Evolutionary conservation across 2,888 invertebrate genomes (phyloP).

Genomic region (Keiferia lycopersicella): DNA sequence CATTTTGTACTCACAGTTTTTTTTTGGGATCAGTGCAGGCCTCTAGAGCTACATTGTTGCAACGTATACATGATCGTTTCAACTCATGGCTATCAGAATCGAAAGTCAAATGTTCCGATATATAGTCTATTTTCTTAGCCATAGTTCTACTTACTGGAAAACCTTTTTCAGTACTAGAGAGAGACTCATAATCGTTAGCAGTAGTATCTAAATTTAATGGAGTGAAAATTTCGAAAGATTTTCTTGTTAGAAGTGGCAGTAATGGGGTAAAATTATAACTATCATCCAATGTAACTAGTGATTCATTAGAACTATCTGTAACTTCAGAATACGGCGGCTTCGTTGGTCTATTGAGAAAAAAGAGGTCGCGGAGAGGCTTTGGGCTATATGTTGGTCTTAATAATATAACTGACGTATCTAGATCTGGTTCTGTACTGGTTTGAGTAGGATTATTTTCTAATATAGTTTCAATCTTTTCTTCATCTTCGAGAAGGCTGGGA

Average conservation of each 20-base stretch:
- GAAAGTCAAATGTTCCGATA: slow-evolving; percentile 16
- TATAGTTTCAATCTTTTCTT: background rate
- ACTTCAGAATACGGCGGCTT: background rate
- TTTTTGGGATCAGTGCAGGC: slow-evolving; percentile 56
- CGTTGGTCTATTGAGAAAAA: background rate
- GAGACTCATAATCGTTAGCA: background rate
- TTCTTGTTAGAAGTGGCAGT: background rate
- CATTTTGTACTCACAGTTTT: slow-evolving; percentile 53
- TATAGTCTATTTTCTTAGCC: background rate
- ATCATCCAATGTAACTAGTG: background rate
- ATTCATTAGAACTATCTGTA: background rate
- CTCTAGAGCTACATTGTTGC: slow-evolving; percentile 54
- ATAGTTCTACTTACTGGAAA: background rate
- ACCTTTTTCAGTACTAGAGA: background rate
- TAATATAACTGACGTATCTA: background rate
- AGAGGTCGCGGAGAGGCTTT: background rate
- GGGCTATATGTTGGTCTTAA: background rate
- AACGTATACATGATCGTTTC: slow-evolving; percentile 56
- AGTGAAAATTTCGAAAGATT: background rate
- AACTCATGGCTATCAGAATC: slow-evolving; percentile 30
- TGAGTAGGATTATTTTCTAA: background rate
- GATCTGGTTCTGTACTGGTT: background rate
- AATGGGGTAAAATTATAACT: background rate
- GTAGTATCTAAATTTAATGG: background rate
- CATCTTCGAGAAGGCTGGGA: background rate